These are phyloP conservation scores for Chironomus riparius DNA, from an alignment of 2,888 invertebrate genomes.

Conservation along the genomic window DNA sequence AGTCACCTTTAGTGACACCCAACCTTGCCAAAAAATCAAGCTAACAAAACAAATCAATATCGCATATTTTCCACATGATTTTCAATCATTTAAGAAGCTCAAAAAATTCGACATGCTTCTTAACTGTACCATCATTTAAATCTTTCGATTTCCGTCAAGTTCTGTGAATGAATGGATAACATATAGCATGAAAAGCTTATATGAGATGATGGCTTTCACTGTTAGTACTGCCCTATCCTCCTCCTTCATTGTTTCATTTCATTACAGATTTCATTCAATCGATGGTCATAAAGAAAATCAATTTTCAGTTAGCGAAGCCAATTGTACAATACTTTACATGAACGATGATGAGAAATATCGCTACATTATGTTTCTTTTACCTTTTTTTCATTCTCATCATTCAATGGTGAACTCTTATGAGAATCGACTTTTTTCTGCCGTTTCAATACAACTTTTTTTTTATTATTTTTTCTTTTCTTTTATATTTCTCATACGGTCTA, in stretches of 20 bases:
- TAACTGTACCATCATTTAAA: conserved; percentile 23
- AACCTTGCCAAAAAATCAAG: too few relatives aligned
- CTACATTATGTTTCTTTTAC: too few relatives aligned
- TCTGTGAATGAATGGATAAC: not conserved
- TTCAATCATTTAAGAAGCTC: not conserved
- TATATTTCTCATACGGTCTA: too few relatives aligned
- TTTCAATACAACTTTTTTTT: too few relatives aligned
- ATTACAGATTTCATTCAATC: not conserved
- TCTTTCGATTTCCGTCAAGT: conserved; percentile 10
- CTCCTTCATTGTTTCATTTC: not conserved
- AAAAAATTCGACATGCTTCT: conserved; percentile 11
- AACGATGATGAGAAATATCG: not conserved
- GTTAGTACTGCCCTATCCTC: not conserved
- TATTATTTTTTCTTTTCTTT: too few relatives aligned
- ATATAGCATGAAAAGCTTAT: too few relatives aligned
- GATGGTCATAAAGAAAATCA: conserved; percentile 15
- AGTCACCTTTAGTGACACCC: too few relatives aligned
- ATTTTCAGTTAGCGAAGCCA: conserved; percentile 15
- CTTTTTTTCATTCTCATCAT: not conserved
- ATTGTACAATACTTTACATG: not conserved
- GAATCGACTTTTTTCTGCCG: not conserved
- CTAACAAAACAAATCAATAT: too few relatives aligned
- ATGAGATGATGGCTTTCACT: too few relatives aligned
- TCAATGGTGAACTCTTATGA: not conserved
- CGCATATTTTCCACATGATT: not conserved